Percentiles rank a stretch among this genome's conserved stretches.
phyloP scores from a whole-genome alignment of 2,113 vertebrate genomes.

The Agelaius tricolor region DNA sequence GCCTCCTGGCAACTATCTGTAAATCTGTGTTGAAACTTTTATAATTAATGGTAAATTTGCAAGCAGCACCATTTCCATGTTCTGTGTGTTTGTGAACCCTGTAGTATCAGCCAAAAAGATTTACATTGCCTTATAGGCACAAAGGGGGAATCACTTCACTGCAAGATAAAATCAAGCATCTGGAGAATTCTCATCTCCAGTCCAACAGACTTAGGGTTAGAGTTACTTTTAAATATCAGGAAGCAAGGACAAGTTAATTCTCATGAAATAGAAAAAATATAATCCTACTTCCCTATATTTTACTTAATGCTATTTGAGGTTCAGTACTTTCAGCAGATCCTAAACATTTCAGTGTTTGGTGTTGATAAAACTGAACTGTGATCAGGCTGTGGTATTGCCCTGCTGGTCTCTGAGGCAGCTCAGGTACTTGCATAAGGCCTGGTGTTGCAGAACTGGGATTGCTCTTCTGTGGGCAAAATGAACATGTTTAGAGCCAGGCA shows the following conservation, averaged over 20 bases:
- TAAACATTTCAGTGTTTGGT: background rate
- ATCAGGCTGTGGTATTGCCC: background rate
- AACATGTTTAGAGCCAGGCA: background rate
- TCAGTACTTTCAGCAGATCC: background rate
- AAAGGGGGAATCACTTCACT: background rate
- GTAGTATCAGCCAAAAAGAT: background rate
- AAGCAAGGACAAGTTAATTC: background rate
- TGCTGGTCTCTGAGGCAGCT: background rate
- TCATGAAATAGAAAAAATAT: background rate
- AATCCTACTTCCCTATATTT: background rate
- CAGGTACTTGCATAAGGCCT: background rate
- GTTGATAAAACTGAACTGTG: background rate
- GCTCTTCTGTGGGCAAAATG: background rate
- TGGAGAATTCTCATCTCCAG: background rate
- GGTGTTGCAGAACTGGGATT: background rate
- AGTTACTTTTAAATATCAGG: background rate
- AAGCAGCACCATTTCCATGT: background rate
- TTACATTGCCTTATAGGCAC: rapidly evolving
- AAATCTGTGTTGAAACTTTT: background rate
- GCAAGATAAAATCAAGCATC: background rate
- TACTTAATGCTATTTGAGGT: background rate
- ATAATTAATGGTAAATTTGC: background rate
- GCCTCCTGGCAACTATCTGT: background rate
- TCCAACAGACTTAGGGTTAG: background rate
- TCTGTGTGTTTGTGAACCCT: background rate